Percentiles rank a stretch among this genome's conserved stretches.
Evolutionary conservation across 2,113 vertebrate species (phyloP).

Genomic region (Rhadina sibilatrix): DNA sequence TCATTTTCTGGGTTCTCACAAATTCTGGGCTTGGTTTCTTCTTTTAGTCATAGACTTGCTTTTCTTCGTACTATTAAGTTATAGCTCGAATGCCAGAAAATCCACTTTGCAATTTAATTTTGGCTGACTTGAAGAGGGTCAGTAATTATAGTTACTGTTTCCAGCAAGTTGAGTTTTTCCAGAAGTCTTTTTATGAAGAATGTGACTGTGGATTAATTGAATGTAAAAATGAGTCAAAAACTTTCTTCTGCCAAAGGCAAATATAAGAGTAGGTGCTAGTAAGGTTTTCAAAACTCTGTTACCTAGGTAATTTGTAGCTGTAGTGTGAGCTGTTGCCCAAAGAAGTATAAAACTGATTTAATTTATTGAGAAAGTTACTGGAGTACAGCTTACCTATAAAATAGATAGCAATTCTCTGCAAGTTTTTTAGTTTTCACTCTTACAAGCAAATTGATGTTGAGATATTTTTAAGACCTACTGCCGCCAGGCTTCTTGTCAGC

Average conservation of each 20-base stretch:
- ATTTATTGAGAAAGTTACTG: background rate
- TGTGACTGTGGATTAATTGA: slow-evolving; percentile 45
- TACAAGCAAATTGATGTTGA: background rate
- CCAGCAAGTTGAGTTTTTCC: slow-evolving; percentile 62
- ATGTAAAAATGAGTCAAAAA: slow-evolving; percentile 10
- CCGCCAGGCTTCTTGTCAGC: background rate
- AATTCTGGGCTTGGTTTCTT: background rate
- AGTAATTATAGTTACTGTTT: slow-evolving; percentile 52
- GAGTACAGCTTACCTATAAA: background rate
- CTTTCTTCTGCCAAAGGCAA: slow-evolving; percentile 22
- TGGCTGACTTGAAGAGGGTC: slow-evolving; percentile 33
- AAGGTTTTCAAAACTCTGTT: slow-evolving; percentile 12
- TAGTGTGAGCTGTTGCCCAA: background rate
- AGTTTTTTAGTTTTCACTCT: background rate
- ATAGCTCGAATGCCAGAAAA: slow-evolving; percentile 13
- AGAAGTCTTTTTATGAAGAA: slow-evolving; percentile 44
- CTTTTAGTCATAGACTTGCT: background rate
- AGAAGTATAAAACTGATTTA: background rate
- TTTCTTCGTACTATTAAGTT: background rate
- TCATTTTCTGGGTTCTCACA: background rate
- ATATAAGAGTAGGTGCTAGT: background rate
- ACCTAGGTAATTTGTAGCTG: background rate
- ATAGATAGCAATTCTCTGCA: background rate
- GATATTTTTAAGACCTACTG: background rate
- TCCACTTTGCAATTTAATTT: slow-evolving; percentile 33